Conservation (phyloP, 2,797 vertebrate species). For the Hirundo rustica region DNA sequence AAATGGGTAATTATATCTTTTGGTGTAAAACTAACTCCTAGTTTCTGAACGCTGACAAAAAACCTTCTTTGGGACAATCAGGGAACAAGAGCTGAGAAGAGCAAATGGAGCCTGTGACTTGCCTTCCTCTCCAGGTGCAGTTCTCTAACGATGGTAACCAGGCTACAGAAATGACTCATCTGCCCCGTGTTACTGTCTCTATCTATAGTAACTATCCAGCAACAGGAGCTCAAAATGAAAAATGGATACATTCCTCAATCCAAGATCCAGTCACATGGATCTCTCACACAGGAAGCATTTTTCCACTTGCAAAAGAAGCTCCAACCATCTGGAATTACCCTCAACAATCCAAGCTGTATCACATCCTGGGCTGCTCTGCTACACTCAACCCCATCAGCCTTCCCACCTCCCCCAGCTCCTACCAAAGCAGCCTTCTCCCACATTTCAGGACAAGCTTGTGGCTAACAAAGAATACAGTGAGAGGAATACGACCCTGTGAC, state of each 20-base stretch:
- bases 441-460: background rate
- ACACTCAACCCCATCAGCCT: background rate
- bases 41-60: background rate
- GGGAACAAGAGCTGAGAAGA: background rate
- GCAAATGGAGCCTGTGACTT: background rate
- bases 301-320: background rate
- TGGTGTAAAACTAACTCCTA: background rate
- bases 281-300: background rate
- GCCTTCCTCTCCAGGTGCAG: background rate
- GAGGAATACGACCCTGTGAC: background rate
- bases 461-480: background rate
- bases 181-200: background rate
- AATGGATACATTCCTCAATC: background rate
- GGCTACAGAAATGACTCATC: background rate
- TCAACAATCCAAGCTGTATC: background rate
- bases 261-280: accelerated
- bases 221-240: background rate
- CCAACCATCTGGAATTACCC: background rate
- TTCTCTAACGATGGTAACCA: background rate
- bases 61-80: background rate
- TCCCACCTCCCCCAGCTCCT: background rate
- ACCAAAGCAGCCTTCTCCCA: background rate
- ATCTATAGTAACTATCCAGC: background rate
- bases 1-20: background rate
- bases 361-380: background rate